These are phyloP conservation scores for Brachymystax lenok DNA, from an alignment of 2,797 vertebrate genomes.

Conservation along the genomic window DNA sequence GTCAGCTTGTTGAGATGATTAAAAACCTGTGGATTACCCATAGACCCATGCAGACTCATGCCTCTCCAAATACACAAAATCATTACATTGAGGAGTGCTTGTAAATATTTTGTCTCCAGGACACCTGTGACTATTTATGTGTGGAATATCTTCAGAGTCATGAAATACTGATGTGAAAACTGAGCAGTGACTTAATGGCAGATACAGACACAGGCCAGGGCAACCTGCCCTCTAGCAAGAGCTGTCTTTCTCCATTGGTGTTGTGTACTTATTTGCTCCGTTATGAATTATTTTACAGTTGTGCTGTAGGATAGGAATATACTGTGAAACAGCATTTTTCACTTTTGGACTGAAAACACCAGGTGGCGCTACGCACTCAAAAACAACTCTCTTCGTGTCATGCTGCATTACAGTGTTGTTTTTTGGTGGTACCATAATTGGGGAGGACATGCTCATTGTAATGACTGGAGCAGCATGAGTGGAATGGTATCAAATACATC, in stretches of 20 bases:
- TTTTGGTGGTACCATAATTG: no score
- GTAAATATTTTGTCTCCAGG: neutral
- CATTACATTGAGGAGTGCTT: neutral
- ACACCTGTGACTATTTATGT: neutral
- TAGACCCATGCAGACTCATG: neutral
- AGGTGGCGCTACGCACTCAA: constrained; percentile 3
- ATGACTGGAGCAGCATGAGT: no score
- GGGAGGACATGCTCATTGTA: no score
- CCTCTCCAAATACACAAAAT: neutral
- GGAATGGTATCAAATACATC: no score
- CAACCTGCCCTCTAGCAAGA: neutral
- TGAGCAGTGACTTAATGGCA: neutral
- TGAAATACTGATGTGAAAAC: neutral
- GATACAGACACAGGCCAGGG: neutral
- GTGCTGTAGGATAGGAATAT: neutral
- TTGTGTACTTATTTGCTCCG: neutral
- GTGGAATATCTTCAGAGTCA: constrained; percentile 1
- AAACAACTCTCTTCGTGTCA: neutral
- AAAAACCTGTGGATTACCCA: neutral
- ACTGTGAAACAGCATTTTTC: neutral
- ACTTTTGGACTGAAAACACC: neutral
- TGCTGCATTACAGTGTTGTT: neutral
- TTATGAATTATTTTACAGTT: neutral
- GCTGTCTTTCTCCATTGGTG: neutral
- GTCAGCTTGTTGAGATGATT: neutral